These are phyloP conservation scores for Sphaerophoria taeniata DNA, from an alignment of 2,888 invertebrate genomes.

Conservation along the genomic window DNA sequence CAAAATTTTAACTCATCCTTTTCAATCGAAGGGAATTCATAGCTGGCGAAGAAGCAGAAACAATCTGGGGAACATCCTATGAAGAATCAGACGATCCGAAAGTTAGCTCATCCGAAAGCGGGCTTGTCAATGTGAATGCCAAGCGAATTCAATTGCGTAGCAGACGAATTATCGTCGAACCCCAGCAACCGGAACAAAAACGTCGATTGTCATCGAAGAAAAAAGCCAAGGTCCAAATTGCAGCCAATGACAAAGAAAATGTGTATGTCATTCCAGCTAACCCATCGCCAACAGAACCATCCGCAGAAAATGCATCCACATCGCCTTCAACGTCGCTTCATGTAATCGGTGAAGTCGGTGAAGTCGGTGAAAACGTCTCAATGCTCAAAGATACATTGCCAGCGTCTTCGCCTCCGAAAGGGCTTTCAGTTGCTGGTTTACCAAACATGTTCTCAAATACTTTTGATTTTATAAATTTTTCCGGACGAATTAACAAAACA, in stretches of 20 bases:
- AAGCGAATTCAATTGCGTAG: conserved; percentile 59
- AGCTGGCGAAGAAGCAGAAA: conserved; percentile 68
- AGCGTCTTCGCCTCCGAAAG: background rate
- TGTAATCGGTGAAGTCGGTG: background rate
- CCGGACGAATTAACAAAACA: conserved; percentile 38
- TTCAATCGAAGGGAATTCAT: conserved; percentile 71
- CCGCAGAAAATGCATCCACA: background rate
- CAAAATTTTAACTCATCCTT: background rate
- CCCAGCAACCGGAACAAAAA: conserved; percentile 7
- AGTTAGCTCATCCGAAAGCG: conserved; percentile 38
- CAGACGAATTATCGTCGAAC: conserved; percentile 21
- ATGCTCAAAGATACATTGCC: background rate
- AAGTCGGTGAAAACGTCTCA: background rate
- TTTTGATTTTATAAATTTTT: conserved; percentile 64
- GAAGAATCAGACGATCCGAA: conserved; percentile 68
- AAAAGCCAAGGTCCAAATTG: conserved; percentile 30
- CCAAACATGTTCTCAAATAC: conserved; percentile 50
- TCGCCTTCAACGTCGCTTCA: background rate
- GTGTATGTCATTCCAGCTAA: background rate
- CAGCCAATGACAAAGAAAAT: conserved; percentile 66
- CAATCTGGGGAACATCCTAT: conserved; percentile 75
- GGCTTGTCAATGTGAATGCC: conserved; percentile 45
- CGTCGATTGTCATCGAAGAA: conserved; percentile 37
- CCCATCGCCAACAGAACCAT: background rate
- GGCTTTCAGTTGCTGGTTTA: background rate